Evolutionary conservation across 2,888 invertebrate genomes (phyloP).

Genomic region (Xestobium rufovillosum): DNA sequence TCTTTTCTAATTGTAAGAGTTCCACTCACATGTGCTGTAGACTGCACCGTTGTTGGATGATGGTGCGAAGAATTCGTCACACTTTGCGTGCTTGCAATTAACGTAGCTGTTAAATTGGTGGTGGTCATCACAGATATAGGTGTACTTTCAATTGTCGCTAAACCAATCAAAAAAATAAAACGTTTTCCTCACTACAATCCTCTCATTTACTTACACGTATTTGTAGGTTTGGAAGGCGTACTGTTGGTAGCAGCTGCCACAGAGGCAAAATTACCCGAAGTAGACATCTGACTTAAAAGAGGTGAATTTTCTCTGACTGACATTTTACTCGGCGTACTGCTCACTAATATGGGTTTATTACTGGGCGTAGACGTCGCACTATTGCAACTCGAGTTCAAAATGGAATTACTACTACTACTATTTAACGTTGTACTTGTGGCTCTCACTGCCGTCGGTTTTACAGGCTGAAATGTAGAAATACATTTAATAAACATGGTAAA

Average conservation of each 20-base stretch:
- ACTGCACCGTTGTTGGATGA: slow-evolving; percentile 20
- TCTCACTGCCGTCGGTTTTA: slow-evolving; percentile 79
- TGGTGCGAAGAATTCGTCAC: slow-evolving; percentile 14
- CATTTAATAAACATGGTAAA: too few species aligned
- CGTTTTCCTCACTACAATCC: background rate
- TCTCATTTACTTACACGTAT: slow-evolving; percentile 40
- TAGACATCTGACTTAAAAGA: slow-evolving; percentile 26
- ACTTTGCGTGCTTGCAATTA: slow-evolving; percentile 18
- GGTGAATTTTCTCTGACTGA: slow-evolving; percentile 25
- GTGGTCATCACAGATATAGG: slow-evolving; percentile 38
- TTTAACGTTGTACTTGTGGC: slow-evolving; percentile 46
- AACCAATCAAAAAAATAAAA: slow-evolving; percentile 9
- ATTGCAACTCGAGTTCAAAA: slow-evolving; percentile 43
- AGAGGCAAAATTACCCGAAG: slow-evolving; percentile 54
- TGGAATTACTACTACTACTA: slow-evolving; percentile 47
- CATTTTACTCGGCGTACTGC: slow-evolving; percentile 41
- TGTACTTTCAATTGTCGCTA: slow-evolving; percentile 34
- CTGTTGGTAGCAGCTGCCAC: slow-evolving; percentile 47
- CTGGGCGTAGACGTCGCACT: slow-evolving; percentile 40
- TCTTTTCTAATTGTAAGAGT: too few species aligned
- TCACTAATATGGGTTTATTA: slow-evolving; percentile 35
- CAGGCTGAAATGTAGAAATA: slow-evolving; percentile 55
- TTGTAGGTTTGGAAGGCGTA: slow-evolving; percentile 30
- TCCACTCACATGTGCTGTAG: slow-evolving; percentile 20
- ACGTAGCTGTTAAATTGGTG: slow-evolving; percentile 32